A percentile compares a stretch with the other conserved stretches of the same genome.
These are phyloP conservation scores for Brachionus manjavacas DNA, from an alignment of 1,140 invertebrate genomes.

Conservation along the genomic window DNA sequence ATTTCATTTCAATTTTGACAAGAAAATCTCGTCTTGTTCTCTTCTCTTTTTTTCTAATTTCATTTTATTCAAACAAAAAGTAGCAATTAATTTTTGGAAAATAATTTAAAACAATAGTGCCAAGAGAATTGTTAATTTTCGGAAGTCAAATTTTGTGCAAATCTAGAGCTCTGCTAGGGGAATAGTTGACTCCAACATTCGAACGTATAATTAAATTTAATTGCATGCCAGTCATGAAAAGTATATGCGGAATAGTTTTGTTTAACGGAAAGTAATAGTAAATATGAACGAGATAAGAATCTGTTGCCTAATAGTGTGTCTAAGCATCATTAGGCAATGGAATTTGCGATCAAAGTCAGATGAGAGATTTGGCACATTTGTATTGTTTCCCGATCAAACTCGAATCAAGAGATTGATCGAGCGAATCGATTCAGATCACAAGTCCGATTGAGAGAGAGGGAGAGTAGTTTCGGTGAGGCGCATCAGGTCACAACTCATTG, in stretches of 20 bases:
- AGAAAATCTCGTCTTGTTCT: not conserved
- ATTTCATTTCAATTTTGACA: not conserved
- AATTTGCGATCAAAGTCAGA: not conserved
- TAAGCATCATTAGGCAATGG: not conserved
- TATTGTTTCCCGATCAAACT: constrained; percentile 8
- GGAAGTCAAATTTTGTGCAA: not conserved
- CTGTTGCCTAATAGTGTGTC: not conserved
- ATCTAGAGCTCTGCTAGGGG: not conserved
- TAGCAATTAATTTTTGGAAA: constrained; percentile 4
- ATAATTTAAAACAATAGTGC: not conserved
- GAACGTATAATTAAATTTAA: constrained; percentile 34
- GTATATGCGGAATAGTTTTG: not conserved
- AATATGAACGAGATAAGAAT: not conserved
- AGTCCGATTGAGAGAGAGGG: not conserved
- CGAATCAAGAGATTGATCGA: constrained; percentile 26
- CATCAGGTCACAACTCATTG: not conserved
- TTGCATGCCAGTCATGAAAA: constrained; percentile 22
- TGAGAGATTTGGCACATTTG: not conserved
- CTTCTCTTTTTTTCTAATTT: not conserved
- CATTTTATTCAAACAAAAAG: not conserved
- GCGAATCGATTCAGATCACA: not conserved
- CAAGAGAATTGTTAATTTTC: not conserved
- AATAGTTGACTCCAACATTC: not conserved
- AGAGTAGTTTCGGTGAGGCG: not conserved
- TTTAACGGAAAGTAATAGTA: not conserved